These are phyloP conservation scores for Rissa tridactyla DNA, from an alignment of 2,113 vertebrate genomes.

Conservation along the genomic window DNA sequence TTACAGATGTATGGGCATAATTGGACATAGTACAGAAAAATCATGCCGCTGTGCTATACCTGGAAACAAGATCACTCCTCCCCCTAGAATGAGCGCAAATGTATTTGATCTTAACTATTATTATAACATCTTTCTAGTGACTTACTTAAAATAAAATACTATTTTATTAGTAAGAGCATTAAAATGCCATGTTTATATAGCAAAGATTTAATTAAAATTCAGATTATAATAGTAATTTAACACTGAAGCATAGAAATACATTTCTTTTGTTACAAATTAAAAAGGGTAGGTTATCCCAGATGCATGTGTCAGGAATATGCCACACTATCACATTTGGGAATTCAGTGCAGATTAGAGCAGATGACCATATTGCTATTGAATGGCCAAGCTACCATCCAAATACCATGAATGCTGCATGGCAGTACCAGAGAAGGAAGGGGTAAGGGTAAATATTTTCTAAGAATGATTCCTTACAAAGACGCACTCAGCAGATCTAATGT, in stretches of 20 bases:
- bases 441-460: neutral
- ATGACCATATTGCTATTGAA: neutral
- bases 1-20: neutral
- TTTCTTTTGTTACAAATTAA: neutral
- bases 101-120: neutral
- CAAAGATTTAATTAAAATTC: conserved; percentile 38
- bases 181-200: conserved; percentile 34
- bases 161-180: conserved; percentile 14
- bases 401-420: neutral
- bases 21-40: neutral
- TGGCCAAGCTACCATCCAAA: neutral
- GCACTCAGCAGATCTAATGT: neutral
- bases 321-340: neutral
- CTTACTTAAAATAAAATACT: conserved; percentile 30
- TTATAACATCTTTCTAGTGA: neutral
- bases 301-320: neutral
- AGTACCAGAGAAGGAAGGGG: neutral
- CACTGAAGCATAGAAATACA: neutral
- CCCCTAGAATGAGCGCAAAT: neutral
- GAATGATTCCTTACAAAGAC: neutral
- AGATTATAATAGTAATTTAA: conserved; percentile 27
- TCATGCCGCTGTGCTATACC: neutral
- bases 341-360: neutral
- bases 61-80: neutral
- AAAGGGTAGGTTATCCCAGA: neutral